Conservation (phyloP, 2,888 invertebrate genomes). For the Lagria hirta region DNA sequence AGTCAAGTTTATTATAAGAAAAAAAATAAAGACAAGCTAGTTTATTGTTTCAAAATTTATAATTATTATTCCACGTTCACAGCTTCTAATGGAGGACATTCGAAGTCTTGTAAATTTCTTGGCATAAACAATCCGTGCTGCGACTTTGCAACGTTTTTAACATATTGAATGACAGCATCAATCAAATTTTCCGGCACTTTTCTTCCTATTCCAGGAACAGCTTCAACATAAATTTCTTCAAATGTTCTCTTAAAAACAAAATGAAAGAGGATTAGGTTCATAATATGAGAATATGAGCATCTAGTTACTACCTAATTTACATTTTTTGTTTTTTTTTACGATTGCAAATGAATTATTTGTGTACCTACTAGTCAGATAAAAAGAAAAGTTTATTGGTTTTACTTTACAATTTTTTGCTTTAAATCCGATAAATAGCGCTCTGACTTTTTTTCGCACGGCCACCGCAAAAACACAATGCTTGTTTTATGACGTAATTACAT, state of each 20-base stretch:
- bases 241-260: slow-evolving; percentile 30
- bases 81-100: slow-evolving; percentile 67
- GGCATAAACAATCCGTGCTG: slow-evolving; percentile 71
- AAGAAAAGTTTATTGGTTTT: background rate
- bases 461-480: too few relatives aligned
- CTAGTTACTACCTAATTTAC: slow-evolving; percentile 16
- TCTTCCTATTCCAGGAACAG: slow-evolving; percentile 65
- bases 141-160: slow-evolving; percentile 56
- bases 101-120: slow-evolving; percentile 67
- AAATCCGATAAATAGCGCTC: background rate
- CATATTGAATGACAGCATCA: slow-evolving; percentile 58
- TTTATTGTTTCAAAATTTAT: too few relatives aligned
- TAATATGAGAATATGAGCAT: background rate
- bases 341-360: too few relatives aligned
- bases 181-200: slow-evolving; percentile 57
- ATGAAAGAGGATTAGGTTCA: background rate
- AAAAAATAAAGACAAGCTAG: too few relatives aligned
- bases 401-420: background rate
- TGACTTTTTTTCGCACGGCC: too few relatives aligned
- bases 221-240: slow-evolving; percentile 48
- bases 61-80: too few relatives aligned
- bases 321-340: background rate
- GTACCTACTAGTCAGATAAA: too few relatives aligned
- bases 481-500: too few relatives aligned
- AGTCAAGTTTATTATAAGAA: too few relatives aligned